phyloP scores from a whole-genome alignment of 2,797 vertebrate species.

The Falco cherrug region DNA sequence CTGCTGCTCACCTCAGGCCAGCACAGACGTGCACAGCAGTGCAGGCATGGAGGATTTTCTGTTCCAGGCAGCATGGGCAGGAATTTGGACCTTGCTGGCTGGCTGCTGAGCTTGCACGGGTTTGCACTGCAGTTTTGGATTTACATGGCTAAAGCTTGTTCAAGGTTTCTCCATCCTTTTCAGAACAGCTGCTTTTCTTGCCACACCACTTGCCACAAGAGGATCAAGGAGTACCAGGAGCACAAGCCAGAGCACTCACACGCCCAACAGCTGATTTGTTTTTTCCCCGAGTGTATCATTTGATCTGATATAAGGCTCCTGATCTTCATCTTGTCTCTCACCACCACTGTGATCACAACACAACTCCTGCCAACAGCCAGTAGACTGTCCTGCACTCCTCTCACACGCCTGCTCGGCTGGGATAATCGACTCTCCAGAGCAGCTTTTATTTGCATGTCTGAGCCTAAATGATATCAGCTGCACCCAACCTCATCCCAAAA shows the following conservation, averaged over 20 bases:
- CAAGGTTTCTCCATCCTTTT: not conserved
- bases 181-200: not conserved
- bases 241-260: not conserved
- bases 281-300: not conserved
- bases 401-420: accelerated
- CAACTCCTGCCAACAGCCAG: not conserved
- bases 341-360: not conserved
- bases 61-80: accelerated
- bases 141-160: not conserved
- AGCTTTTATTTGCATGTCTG: not conserved
- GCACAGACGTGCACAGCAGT: not conserved
- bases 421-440: not conserved
- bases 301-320: not conserved
- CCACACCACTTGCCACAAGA: not conserved
- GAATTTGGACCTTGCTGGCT: not conserved
- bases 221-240: not conserved
- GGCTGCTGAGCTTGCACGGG: not conserved
- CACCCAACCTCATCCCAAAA: not conserved
- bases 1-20: not conserved
- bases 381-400: accelerated
- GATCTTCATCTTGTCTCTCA: not conserved
- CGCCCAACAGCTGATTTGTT: not conserved
- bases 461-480: not conserved
- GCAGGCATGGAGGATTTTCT: not conserved
- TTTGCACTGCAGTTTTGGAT: not conserved